Percentiles rank a stretch among this genome's conserved stretches.
phyloP scores from a whole-genome alignment of 2,113 vertebrate species.

The Nyctereutes procyonoides region DNA sequence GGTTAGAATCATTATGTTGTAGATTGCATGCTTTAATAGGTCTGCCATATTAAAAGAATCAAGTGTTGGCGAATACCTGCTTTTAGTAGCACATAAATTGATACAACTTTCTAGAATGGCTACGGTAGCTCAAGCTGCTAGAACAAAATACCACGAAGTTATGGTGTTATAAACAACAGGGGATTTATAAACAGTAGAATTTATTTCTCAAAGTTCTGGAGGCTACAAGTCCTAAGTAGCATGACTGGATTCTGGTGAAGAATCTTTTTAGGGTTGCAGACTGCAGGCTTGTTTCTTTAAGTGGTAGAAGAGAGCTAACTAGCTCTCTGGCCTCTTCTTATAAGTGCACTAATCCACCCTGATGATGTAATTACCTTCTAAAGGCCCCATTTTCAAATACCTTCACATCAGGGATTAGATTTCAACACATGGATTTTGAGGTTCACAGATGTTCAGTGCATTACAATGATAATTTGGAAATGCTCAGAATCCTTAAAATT shows the following conservation, averaged over 20 bases:
- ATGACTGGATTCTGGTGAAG: background rate
- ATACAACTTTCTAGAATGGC: constrained; percentile 14
- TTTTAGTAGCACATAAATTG: background rate
- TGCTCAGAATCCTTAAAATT: constrained; percentile 35
- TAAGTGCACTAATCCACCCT: background rate
- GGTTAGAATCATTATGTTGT: background rate
- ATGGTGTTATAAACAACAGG: background rate
- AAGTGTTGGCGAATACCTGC: background rate
- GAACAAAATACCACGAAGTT: background rate
- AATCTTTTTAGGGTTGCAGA: background rate
- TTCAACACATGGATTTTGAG: background rate
- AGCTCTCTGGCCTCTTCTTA: background rate
- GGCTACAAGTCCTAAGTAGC: background rate
- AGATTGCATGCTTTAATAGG: background rate
- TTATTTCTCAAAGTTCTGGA: background rate
- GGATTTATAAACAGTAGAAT: background rate
- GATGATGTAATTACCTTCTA: background rate
- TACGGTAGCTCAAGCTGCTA: background rate
- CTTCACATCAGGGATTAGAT: background rate
- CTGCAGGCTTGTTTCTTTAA: background rate
- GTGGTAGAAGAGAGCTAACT: background rate
- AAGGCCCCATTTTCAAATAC: background rate
- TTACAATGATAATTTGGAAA: background rate
- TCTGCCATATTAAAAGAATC: background rate
- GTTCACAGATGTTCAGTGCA: background rate